phyloP scores from a whole-genome alignment of 2,797 vertebrate species.

The Gobio occitaniae region DNA sequence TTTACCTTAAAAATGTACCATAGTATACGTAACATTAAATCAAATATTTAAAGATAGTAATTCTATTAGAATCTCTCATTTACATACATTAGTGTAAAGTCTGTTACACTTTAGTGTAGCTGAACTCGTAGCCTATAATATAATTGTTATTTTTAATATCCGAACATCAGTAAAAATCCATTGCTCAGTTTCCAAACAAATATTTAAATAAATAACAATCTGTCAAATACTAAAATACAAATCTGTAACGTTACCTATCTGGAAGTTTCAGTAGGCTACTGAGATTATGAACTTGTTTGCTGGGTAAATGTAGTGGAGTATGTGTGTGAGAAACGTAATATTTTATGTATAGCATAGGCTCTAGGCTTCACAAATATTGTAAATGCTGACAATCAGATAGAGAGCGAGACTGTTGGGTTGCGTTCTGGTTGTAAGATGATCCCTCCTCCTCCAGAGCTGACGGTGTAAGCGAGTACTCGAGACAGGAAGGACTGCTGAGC shows the following conservation, averaged over 20 bases:
- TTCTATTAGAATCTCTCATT: background rate
- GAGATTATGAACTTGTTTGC: background rate
- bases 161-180: background rate
- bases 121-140: background rate
- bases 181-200: background rate
- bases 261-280: background rate
- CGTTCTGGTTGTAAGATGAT: constrained; percentile 55
- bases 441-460: constrained; percentile 59
- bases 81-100: background rate
- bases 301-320: background rate
- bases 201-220: background rate
- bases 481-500: constrained; percentile 63
- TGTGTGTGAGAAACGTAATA: background rate
- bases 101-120: background rate
- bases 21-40: background rate
- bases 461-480: constrained; percentile 55
- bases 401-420: constrained; percentile 43
- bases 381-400: background rate
- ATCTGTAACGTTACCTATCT: background rate
- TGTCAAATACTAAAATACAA: too few species aligned
- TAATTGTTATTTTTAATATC: background rate
- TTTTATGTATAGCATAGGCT: background rate
- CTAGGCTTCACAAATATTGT: background rate
- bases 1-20: background rate
- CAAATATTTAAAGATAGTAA: background rate